Base-by-base conservation (phyloP, 2,797 vertebrate species). In the Acanthornis magna region DNA sequence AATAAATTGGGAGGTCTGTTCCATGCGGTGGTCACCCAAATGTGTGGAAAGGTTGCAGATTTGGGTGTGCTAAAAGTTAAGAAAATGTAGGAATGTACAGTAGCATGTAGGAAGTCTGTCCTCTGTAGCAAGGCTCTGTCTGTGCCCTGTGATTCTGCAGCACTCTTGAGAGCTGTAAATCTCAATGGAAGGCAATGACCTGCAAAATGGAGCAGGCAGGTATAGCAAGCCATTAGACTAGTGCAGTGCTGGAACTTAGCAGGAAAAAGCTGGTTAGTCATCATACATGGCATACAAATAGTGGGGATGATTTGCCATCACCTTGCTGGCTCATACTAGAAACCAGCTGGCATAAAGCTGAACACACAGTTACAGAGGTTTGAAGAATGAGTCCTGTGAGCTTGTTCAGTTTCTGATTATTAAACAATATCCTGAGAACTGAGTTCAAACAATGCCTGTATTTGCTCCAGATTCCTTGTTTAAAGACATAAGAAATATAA, bases 151-250 rank as follows among this genome's bases (percentile, higher is more conserved):
- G 57, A 10, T 29, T 34, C 6, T 30, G 45, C 48, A 17, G 36
- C n/a, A 1, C 51, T 76, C n/a, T 23, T 5, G n/a, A 34, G 71
- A 73, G n/a, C 62, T 30, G 2, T 14, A 22, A 36, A 16, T 36
- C 26, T 58, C n/a, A 3, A 45, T 10, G 21, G n/a, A 48, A 76
- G 43, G 23, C 73, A 62, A 6, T 7, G 48, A 70, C 47, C 62
- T 34, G 42, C 0, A 0, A 66, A 70, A 40, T 5, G 12, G 48
- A 72, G 22, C 60, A 12, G 66, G 42, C 18, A 16, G 23, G 42
- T 29, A 57, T 0, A 0, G 61, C 67, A 40, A 27, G 47, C 58
- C 25, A 1, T 8, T 55, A 42, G n/a, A 57, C 19, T 3, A 40
- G 40, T 32, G 29, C 26, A 8, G 30, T 8, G 10, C 32, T 32